Evolutionary conservation across 2,888 invertebrate species (phyloP).

Genomic region (Lochmaea crataegi): DNA sequence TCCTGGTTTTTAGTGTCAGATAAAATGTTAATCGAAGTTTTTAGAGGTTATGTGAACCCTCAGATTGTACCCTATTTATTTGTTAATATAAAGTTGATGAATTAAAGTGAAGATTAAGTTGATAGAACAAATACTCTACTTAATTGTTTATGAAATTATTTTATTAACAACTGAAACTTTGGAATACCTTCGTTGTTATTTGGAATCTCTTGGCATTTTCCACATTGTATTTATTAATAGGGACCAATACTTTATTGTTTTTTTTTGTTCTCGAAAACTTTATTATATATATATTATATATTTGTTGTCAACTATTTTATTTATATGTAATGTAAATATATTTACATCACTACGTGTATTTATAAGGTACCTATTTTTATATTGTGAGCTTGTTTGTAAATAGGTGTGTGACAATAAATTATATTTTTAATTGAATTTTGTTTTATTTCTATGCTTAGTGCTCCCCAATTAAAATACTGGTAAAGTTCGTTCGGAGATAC

Average conservation of each 20-base stretch:
- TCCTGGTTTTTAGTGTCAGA: no score
- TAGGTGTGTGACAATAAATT: constrained; percentile 46
- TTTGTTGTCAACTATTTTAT: constrained; percentile 40
- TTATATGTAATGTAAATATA: constrained; percentile 47
- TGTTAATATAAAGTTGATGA: no score
- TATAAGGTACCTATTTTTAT: constrained; percentile 40
- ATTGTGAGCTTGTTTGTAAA: constrained; percentile 46
- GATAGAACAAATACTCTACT: background rate
- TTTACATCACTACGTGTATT: constrained; percentile 44
- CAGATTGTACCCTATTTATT: no score
- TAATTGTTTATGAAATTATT: background rate
- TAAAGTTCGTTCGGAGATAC: no score
- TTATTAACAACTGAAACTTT: background rate
- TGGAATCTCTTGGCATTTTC: background rate
- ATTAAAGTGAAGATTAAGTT: no score
- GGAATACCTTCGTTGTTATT: background rate
- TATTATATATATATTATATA: constrained; percentile 31
- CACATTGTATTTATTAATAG: constrained; percentile 26
- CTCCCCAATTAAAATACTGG: no score
- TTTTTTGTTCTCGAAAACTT: constrained; percentile 38
- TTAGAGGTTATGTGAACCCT: no score
- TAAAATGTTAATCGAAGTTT: no score
- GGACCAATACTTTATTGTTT: constrained; percentile 37
- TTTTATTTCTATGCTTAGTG: background rate
- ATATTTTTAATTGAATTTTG: constrained; percentile 34